These are phyloP conservation scores for Apodemus sylvaticus DNA, from an alignment of 2,113 vertebrate genomes.

Conservation along the genomic window DNA sequence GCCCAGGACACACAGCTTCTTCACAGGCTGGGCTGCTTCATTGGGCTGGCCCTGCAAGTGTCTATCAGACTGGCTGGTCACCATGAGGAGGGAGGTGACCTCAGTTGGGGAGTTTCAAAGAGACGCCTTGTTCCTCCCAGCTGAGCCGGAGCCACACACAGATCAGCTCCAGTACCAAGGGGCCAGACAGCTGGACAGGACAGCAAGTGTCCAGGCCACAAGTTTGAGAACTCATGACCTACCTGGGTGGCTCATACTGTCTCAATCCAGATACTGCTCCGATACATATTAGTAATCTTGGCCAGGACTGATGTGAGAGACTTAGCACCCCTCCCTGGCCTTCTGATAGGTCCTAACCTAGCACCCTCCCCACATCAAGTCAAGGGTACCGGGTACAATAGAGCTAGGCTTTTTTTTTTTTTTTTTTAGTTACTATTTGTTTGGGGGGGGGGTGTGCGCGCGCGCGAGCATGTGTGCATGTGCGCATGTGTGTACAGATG, in stretches of 20 bases:
- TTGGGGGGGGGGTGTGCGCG: neutral
- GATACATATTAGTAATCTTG: constrained; percentile 34
- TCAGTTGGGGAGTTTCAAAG: constrained; percentile 24
- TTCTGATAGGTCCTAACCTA: neutral
- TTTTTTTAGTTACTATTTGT: neutral
- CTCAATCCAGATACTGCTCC: neutral
- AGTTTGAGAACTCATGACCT: neutral
- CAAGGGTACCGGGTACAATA: neutral
- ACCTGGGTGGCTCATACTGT: neutral
- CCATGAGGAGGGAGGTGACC: neutral
- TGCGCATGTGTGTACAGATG: neutral
- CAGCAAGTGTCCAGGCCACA: neutral
- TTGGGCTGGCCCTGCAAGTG: neutral
- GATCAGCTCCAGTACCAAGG: neutral
- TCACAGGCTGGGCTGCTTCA: neutral
- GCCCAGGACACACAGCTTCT: neutral
- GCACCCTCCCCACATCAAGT: neutral
- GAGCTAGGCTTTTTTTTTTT: neutral
- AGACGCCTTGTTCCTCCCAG: neutral
- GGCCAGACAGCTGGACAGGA: neutral
- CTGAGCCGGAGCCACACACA: neutral
- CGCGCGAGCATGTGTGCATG: neutral
- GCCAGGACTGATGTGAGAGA: neutral
- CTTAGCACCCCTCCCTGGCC: neutral
- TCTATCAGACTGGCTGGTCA: neutral